phyloP scores from a whole-genome alignment of 2,113 vertebrate species.

The Corvus moneduloides region DNA sequence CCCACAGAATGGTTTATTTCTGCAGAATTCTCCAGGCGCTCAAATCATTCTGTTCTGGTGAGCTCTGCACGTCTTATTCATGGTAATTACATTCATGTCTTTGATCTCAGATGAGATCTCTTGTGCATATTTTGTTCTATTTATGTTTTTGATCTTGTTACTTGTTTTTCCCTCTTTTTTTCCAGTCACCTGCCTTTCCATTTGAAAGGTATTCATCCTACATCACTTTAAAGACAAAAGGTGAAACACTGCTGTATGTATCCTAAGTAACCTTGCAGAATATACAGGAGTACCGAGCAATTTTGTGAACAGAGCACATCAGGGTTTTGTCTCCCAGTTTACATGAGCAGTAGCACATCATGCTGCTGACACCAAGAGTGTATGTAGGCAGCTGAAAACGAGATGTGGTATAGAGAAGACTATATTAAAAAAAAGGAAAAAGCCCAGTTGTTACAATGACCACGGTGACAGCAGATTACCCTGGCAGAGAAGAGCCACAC shows the following conservation, averaged over 20 bases:
- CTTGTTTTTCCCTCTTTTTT: conserved; percentile 46
- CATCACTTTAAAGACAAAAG: conserved; percentile 67
- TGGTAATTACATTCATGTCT: conserved; percentile 73
- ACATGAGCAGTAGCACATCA: neutral
- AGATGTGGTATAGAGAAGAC: neutral
- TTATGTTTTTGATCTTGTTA: conserved; percentile 79
- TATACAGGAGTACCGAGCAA: neutral
- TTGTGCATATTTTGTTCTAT: conserved; percentile 82
- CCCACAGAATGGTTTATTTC: conserved; percentile 30
- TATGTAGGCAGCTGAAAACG: conserved; percentile 32
- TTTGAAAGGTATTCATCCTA: conserved; percentile 59
- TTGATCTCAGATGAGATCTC: conserved; percentile 79
- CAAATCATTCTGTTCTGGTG: conserved; percentile 70
- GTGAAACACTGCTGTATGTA: conserved; percentile 38
- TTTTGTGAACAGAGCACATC: conserved; percentile 1
- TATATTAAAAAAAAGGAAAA: neutral
- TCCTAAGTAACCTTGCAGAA: conserved; percentile 47
- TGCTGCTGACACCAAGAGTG: neutral
- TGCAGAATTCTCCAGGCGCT: conserved; percentile 47
- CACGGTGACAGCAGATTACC: conserved; percentile 55
- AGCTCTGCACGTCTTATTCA: conserved; percentile 68
- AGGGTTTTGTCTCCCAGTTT: neutral
- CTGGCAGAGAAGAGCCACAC: conserved; percentile 24
- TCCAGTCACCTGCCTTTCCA: conserved; percentile 53
- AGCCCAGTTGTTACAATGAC: conserved; percentile 32